These are phyloP conservation scores for Leucozona laternaria DNA, from an alignment of 2,888 invertebrate species.

Conservation along the genomic window DNA sequence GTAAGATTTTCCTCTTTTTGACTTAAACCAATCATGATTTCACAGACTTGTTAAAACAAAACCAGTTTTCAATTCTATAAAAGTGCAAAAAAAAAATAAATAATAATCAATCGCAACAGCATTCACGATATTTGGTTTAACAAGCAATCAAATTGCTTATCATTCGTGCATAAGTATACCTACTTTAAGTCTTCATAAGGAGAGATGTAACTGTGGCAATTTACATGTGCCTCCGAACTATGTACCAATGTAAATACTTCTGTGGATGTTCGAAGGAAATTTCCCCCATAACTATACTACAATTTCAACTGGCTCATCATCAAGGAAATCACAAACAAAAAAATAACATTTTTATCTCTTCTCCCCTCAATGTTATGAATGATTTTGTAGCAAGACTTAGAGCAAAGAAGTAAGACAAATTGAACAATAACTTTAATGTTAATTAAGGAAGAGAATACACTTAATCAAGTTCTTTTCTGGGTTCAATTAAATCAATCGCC, in stretches of 20 bases:
- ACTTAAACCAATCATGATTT: neutral
- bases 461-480: constrained; percentile 52
- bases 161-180: constrained; percentile 57
- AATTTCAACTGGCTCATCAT: neutral
- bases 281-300: neutral
- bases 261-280: neutral
- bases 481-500: constrained; percentile 61
- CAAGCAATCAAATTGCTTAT: constrained; percentile 59
- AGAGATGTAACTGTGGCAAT: constrained; percentile 50
- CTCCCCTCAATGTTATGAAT: constrained; percentile 14
- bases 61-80: constrained; percentile 9
- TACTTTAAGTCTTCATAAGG: constrained; percentile 38
- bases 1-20: neutral
- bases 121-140: constrained; percentile 59
- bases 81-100: neutral
- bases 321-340: neutral
- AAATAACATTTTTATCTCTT: too few species aligned
- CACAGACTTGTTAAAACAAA: neutral
- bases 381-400: neutral
- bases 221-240: constrained; percentile 42
- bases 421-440: constrained; percentile 49
- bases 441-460: constrained; percentile 47
- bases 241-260: neutral
- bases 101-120: constrained; percentile 47
- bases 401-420: constrained; percentile 30